phyloP scores from a whole-genome alignment of 2,888 invertebrate species.

The Dimorphilus gyrociliatus region DNA sequence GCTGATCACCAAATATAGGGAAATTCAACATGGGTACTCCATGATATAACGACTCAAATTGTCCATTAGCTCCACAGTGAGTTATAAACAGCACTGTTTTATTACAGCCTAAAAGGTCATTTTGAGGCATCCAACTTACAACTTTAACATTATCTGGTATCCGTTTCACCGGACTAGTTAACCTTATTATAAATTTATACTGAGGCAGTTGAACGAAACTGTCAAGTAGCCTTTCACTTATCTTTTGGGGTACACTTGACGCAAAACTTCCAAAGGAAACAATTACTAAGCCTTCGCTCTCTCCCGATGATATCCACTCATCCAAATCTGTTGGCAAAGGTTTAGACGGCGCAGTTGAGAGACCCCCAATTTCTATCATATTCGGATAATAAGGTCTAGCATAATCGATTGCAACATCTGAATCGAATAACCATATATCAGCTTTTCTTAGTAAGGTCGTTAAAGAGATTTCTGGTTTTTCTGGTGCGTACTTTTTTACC shows the following conservation, averaged over 20 bases:
- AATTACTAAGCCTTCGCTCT: constrained; percentile 5
- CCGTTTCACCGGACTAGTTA: too few relatives aligned
- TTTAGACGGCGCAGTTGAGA: constrained; percentile 6
- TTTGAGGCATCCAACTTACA: constrained; percentile 14
- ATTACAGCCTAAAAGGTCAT: constrained; percentile 14
- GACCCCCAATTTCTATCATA: constrained; percentile 8
- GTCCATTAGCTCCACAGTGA: constrained; percentile 17
- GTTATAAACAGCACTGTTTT: constrained; percentile 15
- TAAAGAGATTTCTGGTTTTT: constrained; percentile 3
- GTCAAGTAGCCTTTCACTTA: too few relatives aligned
- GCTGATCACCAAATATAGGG: constrained; percentile 14
- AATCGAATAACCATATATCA: constrained; percentile 7
- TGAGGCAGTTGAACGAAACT: too few relatives aligned
- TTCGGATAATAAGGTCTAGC: constrained; percentile 9
- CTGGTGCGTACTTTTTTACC: constrained; percentile 5
- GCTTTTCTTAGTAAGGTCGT: constrained; percentile 4
- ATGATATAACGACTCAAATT: constrained; percentile 16
- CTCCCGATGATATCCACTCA: constrained; percentile 3
- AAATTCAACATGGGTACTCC: constrained; percentile 16
- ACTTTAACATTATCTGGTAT: constrained; percentile 5
- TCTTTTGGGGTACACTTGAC: too few relatives aligned
- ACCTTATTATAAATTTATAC: too few relatives aligned
- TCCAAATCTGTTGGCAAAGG: constrained; percentile 6
- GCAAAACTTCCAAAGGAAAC: constrained; percentile 9
- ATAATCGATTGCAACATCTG: constrained; percentile 8